phyloP scores from a whole-genome alignment of 1,140 invertebrate species.

The Tyrophagus putrescentiae region DNA sequence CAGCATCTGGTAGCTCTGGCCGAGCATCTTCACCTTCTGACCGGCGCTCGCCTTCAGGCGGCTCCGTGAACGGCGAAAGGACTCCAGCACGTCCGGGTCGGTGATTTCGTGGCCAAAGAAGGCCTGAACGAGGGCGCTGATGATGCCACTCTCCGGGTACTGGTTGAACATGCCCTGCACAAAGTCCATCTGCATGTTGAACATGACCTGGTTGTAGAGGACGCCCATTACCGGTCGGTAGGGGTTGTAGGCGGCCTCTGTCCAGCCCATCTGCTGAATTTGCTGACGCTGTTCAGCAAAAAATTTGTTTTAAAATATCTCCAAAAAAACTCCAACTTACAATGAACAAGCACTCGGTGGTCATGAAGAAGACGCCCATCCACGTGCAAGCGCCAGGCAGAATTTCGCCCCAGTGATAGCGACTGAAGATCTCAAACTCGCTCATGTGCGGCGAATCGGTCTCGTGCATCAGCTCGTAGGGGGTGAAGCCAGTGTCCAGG shows the following conservation, averaged over 20 bases:
- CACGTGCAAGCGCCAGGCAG: background rate
- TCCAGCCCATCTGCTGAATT: background rate
- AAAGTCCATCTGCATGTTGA: conserved; percentile 3
- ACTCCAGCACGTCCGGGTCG: background rate
- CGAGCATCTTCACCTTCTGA: background rate
- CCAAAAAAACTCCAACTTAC: background rate
- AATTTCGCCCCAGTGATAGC: conserved; percentile 23
- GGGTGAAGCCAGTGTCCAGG: conserved; percentile 7
- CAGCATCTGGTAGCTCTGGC: background rate
- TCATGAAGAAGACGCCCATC: background rate
- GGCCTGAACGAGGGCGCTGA: background rate
- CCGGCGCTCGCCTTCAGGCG: background rate
- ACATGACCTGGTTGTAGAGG: background rate
- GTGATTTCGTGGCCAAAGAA: conserved; percentile 4
- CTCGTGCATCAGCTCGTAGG: conserved; percentile 25
- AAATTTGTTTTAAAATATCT: background rate
- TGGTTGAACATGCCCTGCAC: background rate
- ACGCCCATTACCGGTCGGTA: background rate
- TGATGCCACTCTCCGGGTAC: background rate
- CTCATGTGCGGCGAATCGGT: conserved; percentile 16
- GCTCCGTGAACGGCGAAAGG: background rate
- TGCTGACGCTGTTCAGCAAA: background rate
- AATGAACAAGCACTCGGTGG: background rate
- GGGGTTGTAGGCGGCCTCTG: background rate
- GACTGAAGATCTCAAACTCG: conserved; percentile 22